Evolutionary conservation across 2,113 vertebrate species (phyloP).

Genomic region (Ophthalmolycus amberensis): DNA sequence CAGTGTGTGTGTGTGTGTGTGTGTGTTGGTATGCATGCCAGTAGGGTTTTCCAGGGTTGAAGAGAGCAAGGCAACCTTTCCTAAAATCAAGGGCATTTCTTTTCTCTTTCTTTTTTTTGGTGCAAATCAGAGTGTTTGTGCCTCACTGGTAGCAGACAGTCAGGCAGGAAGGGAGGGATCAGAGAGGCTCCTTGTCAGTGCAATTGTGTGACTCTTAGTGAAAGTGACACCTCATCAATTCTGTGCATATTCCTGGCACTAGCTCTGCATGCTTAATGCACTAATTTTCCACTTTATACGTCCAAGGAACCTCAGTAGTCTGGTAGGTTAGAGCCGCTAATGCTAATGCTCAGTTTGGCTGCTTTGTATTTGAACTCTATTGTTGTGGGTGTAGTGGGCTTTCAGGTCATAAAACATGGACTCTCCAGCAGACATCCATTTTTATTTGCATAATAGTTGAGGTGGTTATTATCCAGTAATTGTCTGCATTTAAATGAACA

Average conservation of each 20-base stretch:
- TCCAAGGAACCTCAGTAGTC: slow-evolving; percentile 56
- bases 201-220: slow-evolving; percentile 82
- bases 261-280: slow-evolving; percentile 77
- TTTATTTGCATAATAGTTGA: neutral
- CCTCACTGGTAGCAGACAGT: slow-evolving; percentile 77
- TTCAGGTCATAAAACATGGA: neutral
- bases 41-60: slow-evolving; percentile 58
- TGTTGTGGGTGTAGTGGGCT: neutral
- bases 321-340: slow-evolving; percentile 47
- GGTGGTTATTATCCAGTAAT: neutral
- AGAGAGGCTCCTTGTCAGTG: slow-evolving; percentile 77
- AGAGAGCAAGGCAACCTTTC: slow-evolving; percentile 76
- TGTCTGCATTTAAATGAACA: neutral
- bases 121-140: slow-evolving; percentile 74
- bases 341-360: slow-evolving; percentile 18
- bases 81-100: slow-evolving; percentile 80
- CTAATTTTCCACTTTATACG: slow-evolving; percentile 69
- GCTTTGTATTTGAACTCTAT: slow-evolving; percentile 7
- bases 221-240: slow-evolving; percentile 86
- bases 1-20: slow-evolving; percentile 23
- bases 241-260: slow-evolving; percentile 79
- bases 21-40: slow-evolving; percentile 60
- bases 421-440: slow-evolving; percentile 4
- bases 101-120: slow-evolving; percentile 67
- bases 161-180: slow-evolving; percentile 76